These are phyloP conservation scores for Pheosia tremula DNA, from an alignment of 2,888 invertebrate species.

Conservation along the genomic window DNA sequence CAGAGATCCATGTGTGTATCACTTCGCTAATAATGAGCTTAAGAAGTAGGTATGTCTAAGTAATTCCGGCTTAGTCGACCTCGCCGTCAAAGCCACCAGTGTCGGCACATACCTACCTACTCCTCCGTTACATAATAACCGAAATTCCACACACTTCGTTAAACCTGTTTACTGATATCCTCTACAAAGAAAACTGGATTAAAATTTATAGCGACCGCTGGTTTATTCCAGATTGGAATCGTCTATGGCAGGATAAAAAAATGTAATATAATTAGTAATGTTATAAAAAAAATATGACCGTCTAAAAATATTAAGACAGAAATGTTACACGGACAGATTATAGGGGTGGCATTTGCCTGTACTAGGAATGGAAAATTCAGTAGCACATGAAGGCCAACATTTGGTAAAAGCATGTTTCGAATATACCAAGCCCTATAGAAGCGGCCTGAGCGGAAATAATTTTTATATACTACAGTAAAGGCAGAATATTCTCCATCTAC, in stretches of 20 bases:
- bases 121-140: neutral
- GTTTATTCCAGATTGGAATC: neutral
- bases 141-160: neutral
- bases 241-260: no score
- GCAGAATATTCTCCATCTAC: neutral
- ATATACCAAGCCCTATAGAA: no score
- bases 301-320: no score
- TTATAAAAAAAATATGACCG: no score
- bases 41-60: conserved; percentile 1
- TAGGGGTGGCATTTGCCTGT: no score
- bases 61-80: conserved; percentile 5
- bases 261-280: no score
- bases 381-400: no score
- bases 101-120: neutral
- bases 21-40: neutral
- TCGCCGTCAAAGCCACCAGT: neutral
- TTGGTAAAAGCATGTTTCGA: no score
- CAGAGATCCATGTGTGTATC: neutral
- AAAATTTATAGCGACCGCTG: neutral
- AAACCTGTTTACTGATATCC: neutral
- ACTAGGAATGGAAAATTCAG: no score
- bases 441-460: no score
- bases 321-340: no score
- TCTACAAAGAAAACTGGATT: neutral
- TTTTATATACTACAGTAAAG: neutral